These are phyloP conservation scores for Mermis nigrescens DNA, from an alignment of 2,888 invertebrate species.

Conservation along the genomic window DNA sequence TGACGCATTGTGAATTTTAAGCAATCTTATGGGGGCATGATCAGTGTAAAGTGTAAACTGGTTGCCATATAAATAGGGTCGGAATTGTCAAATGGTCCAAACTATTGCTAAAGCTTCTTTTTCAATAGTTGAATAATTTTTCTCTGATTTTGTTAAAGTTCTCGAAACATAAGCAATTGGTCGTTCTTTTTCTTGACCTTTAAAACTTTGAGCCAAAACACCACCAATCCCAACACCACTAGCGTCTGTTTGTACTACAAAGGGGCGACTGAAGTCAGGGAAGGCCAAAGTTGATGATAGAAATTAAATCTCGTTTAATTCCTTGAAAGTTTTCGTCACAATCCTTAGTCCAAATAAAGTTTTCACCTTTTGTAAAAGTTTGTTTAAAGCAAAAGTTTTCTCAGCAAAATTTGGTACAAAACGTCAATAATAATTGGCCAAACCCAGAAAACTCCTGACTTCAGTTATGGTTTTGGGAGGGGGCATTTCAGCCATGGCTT, in stretches of 20 bases:
- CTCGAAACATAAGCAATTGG: too few species aligned
- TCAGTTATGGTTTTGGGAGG: conserved; percentile 10
- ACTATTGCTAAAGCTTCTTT: too few species aligned
- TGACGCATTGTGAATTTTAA: too few species aligned
- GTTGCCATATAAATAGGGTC: too few species aligned
- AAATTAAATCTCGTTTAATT: conserved; percentile 10
- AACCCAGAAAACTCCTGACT: conserved; percentile 17
- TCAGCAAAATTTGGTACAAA: conserved; percentile 14
- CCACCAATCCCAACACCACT: conserved; percentile 20
- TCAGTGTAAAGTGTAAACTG: too few species aligned
- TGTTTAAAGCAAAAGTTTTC: conserved; percentile 15
- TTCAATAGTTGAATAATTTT: too few species aligned
- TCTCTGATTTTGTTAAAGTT: too few species aligned
- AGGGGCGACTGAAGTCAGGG: conserved; percentile 15
- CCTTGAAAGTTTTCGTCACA: conserved; percentile 12
- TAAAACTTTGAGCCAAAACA: conserved; percentile 17
- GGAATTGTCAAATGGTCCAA: too few species aligned
- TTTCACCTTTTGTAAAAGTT: conserved; percentile 16
- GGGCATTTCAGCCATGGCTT: not conserved
- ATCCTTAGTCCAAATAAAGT: conserved; percentile 15
- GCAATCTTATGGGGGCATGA: too few species aligned
- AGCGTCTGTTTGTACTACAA: too few species aligned
- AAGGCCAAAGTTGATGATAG: conserved; percentile 14
- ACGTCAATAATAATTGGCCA: conserved; percentile 15
- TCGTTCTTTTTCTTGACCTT: conserved; percentile 10